phyloP scores from a whole-genome alignment of 1,140 invertebrate genomes.

The Lepidurus couesii region DNA sequence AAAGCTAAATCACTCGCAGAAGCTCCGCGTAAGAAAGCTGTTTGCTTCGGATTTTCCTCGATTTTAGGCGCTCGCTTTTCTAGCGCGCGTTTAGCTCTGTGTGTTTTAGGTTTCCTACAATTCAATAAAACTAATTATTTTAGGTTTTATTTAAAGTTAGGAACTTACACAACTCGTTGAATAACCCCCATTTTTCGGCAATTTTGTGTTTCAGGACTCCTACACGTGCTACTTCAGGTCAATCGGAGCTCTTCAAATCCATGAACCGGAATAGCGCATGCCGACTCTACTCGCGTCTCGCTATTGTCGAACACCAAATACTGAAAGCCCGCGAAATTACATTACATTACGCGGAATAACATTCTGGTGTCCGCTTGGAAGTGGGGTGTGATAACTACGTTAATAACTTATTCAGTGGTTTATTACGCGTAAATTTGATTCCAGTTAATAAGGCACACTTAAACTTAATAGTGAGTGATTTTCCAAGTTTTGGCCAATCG shows the following conservation, averaged over 20 bases:
- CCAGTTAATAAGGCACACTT: too few species aligned
- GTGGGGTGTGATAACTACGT: too few species aligned
- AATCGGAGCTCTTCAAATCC: neutral
- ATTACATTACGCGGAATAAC: too few species aligned
- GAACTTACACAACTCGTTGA: conserved; percentile 39
- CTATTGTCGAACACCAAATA: too few species aligned
- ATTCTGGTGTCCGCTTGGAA: too few species aligned
- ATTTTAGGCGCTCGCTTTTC: conserved; percentile 77
- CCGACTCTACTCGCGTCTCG: too few species aligned
- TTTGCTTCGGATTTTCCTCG: conserved; percentile 78
- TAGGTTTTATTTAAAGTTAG: conserved; percentile 25
- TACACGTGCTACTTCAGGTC: neutral
- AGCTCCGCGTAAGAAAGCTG: conserved; percentile 76
- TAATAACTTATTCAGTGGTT: too few species aligned
- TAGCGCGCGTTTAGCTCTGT: conserved; percentile 77
- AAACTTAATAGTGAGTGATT: too few species aligned
- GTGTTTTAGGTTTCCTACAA: conserved; percentile 78
- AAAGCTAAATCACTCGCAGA: conserved; percentile 71
- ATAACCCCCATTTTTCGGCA: conserved; percentile 37
- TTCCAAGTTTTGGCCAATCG: too few species aligned
- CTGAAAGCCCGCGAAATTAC: too few species aligned
- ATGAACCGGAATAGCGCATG: neutral
- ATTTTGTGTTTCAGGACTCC: neutral
- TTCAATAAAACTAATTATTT: conserved; percentile 37
- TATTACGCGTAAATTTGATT: too few species aligned